Base-by-base conservation (phyloP, 2,797 vertebrate species). In the Neosilurus mollespiculum region DNA sequence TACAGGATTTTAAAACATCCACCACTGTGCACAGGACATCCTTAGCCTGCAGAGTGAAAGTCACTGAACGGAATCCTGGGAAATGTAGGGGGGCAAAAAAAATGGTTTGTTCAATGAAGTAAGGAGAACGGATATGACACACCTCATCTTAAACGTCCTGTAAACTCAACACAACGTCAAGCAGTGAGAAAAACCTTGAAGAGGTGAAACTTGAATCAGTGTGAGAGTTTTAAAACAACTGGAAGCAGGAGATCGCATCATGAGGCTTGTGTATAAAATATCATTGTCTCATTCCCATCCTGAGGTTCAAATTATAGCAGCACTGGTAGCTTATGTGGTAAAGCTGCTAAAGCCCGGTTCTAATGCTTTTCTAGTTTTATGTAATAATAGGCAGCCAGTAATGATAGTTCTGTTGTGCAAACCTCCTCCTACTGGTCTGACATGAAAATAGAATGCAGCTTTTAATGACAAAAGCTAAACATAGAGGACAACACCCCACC, bases 1-100 rank as follows among this genome's bases (percentile, higher is more conserved):
- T 96, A 92, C 98, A 99, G 89, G 96, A 98, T 89, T 94, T 96
- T 89, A 99, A 93, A 86, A 99, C 95, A 78, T 96, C 95, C 81
- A 94, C 88, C 9, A 99, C 97, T 0, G 98, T 97, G 90, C 95
- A 97, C 88, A 96, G 90, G 56, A 99, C 94, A 87, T 99, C 97
- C 54, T 93, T 94, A 69, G 95, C 95, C 64, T 90, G 95, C 84
- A 99, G 92, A 0, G 96, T 99, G 91, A 99, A 97, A 90, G 91
- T 97, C 90, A 99, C 98, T 0, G 95, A 92, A 81, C 96, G 96
- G 90, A 99, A 99, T 26, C 96, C 97, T 99, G 90, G 72, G 49
- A 88, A 89, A 84, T 51, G 24, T 54, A 89, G n/a, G 11, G 0
- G 12, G 16, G 43, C 78, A 43, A 80, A 58, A 34, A 78, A n/a